A percentile compares a stretch with the other conserved stretches of the same genome.
Conservation (phyloP, 2,888 invertebrate species). For the Heterodera filipjevi region DNA sequence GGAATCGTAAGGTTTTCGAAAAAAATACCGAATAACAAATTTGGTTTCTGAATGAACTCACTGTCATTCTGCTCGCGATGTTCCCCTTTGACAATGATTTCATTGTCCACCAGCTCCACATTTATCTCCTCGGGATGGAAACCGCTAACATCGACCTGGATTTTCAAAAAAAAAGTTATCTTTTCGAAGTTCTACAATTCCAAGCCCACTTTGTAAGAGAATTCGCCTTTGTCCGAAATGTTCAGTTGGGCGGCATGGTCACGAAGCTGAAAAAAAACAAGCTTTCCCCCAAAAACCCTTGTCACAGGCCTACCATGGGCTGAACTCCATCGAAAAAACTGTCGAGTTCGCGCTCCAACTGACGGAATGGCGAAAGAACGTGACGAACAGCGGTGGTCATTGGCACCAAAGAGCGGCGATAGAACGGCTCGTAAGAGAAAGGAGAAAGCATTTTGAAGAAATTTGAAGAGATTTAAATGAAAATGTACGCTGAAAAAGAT, state of each 20-base stretch:
- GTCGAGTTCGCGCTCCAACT: conserved; percentile 1
- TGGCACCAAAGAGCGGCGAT: not conserved
- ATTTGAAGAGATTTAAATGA: not conserved
- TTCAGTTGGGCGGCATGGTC: conserved; percentile 27
- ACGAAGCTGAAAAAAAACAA: conserved; percentile 11
- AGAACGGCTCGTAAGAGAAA: not conserved
- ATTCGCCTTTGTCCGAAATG: conserved; percentile 19
- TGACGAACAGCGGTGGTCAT: not conserved
- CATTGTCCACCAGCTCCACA: conserved; percentile 17
- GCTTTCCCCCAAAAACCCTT: too few relatives aligned
- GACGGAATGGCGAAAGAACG: not conserved
- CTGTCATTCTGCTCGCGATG: conserved; percentile 15
- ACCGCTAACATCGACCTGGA: conserved; percentile 24
- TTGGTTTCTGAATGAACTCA: too few relatives aligned
- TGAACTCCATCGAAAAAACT: not conserved
- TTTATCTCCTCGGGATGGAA: conserved; percentile 28
- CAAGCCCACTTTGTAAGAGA: conserved; percentile 12
- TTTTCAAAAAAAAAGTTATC: not conserved
- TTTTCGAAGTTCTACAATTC: not conserved
- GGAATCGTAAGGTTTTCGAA: not conserved
- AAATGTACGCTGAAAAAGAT: too few relatives aligned
- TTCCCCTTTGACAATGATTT: conserved; percentile 13
- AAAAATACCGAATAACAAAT: not conserved
- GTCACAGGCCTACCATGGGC: not conserved
- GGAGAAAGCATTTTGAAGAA: not conserved